Conservation (phyloP, 1,140 invertebrate species). For the Cotesia glomerata region DNA sequence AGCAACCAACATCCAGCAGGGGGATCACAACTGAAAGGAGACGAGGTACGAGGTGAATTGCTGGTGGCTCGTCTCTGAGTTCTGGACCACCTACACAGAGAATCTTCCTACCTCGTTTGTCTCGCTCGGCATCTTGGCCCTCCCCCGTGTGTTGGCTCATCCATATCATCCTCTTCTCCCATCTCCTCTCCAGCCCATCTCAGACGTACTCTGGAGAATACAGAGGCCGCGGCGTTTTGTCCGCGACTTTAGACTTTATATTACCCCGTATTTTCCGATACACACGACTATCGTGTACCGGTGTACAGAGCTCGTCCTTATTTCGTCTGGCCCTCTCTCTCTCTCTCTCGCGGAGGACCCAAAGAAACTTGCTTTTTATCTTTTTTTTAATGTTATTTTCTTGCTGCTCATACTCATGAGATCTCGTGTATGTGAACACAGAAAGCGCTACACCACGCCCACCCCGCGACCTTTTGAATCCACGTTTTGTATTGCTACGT, state of each 20-base stretch:
- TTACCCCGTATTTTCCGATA: background rate
- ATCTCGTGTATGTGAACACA: too few relatives aligned
- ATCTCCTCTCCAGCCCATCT: background rate
- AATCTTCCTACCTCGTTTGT: constrained; percentile 31
- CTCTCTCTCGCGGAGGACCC: too few relatives aligned
- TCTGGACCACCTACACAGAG: constrained; percentile 27
- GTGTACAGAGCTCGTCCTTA: too few relatives aligned
- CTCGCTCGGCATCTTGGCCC: constrained; percentile 23
- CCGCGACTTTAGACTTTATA: background rate
- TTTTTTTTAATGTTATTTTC: too few relatives aligned
- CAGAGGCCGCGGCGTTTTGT: background rate
- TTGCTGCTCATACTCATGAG: too few relatives aligned
- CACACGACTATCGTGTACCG: background rate
- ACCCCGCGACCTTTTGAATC: too few relatives aligned
- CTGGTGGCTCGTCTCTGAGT: constrained; percentile 11
- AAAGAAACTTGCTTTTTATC: too few relatives aligned
- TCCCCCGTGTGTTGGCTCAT: background rate
- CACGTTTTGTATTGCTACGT: too few relatives aligned
- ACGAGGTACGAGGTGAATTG: background rate
- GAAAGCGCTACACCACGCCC: too few relatives aligned
- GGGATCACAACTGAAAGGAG: background rate
- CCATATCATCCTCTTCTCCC: background rate
- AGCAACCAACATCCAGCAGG: too few relatives aligned
- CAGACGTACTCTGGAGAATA: background rate
- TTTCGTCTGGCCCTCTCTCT: too few relatives aligned